A percentile compares a stretch with the other conserved stretches of the same genome.
phyloP scores from a whole-genome alignment of 1,140 invertebrate species.

The Drosophila ambigua region DNA sequence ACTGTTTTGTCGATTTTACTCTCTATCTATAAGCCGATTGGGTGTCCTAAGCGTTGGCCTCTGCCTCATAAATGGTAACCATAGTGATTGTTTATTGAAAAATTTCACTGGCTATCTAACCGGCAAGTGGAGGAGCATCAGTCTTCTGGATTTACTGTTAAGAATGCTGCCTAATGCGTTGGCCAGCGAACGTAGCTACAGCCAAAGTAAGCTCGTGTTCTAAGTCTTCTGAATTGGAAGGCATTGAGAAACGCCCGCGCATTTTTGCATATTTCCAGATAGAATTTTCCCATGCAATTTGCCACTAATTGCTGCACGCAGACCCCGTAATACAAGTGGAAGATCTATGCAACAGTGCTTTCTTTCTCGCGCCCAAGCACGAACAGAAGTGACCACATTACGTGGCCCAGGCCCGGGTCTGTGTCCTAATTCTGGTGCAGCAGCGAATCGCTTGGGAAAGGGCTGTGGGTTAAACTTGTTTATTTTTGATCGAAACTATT shows the following conservation, averaged over 20 bases:
- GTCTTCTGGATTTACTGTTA: slow-evolving; percentile 62
- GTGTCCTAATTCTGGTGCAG: slow-evolving; percentile 29
- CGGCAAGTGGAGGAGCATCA: slow-evolving; percentile 38
- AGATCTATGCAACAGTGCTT: slow-evolving; percentile 43
- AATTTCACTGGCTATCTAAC: slow-evolving; percentile 45
- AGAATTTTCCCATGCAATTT: slow-evolving; percentile 81
- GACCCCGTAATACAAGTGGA: slow-evolving; percentile 31
- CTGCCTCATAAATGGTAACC: slow-evolving; percentile 78
- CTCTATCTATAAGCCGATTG: slow-evolving; percentile 2
- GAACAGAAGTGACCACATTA: slow-evolving; percentile 54
- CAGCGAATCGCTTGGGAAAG: slow-evolving; percentile 36
- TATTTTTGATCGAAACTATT: not conserved
- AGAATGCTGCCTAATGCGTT: slow-evolving; percentile 57
- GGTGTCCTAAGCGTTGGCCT: slow-evolving; percentile 22
- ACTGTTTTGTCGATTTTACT: not conserved
- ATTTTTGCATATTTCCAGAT: slow-evolving; percentile 69
- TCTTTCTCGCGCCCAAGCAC: slow-evolving; percentile 57
- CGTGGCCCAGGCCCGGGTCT: slow-evolving; percentile 35
- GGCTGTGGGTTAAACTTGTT: slow-evolving; percentile 23
- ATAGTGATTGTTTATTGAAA: slow-evolving; percentile 81
- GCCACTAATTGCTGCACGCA: slow-evolving; percentile 78
- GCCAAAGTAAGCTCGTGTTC: slow-evolving; percentile 62
- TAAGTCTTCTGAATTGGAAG: slow-evolving; percentile 64
- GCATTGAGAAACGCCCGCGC: slow-evolving; percentile 54
- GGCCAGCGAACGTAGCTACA: not conserved